phyloP scores from a whole-genome alignment of 2,888 invertebrate species.

The Rhogogaster chlorosoma region DNA sequence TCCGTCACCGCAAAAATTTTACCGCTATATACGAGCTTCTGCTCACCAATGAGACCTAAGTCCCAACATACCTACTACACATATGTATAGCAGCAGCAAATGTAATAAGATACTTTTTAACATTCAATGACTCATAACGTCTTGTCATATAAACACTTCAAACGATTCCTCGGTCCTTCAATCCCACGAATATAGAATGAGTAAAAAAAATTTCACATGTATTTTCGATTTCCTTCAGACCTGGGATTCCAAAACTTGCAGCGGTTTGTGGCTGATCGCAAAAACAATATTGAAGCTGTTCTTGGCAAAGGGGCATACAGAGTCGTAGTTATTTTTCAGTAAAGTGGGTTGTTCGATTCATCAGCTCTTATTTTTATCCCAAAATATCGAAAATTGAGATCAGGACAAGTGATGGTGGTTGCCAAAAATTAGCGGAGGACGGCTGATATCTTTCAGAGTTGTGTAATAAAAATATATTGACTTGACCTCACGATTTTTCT shows the following conservation, averaged over 20 bases:
- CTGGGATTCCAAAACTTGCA: background rate
- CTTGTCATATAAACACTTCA: background rate
- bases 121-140: background rate
- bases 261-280: background rate
- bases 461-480: no score
- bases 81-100: conserved; percentile 1
- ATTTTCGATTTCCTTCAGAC: background rate
- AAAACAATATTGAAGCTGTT: background rate
- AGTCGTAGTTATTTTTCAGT: background rate
- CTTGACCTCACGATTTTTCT: no score
- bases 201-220: background rate
- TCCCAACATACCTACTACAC: background rate
- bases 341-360: no score
- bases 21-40: conserved; percentile 40
- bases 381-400: no score
- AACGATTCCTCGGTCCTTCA: background rate
- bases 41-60: background rate
- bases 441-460: no score
- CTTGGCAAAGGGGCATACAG: background rate
- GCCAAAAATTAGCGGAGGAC: no score
- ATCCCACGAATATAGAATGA: background rate
- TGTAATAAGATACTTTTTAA: conserved; percentile 26
- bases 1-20: conserved; percentile 72
- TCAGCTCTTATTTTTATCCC: no score
- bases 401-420: no score